Percentiles rank a stretch among this genome's conserved stretches.
Evolutionary conservation across 1,140 invertebrate genomes (phyloP).

Genomic region (Trachymyrmex septentrionalis): DNA sequence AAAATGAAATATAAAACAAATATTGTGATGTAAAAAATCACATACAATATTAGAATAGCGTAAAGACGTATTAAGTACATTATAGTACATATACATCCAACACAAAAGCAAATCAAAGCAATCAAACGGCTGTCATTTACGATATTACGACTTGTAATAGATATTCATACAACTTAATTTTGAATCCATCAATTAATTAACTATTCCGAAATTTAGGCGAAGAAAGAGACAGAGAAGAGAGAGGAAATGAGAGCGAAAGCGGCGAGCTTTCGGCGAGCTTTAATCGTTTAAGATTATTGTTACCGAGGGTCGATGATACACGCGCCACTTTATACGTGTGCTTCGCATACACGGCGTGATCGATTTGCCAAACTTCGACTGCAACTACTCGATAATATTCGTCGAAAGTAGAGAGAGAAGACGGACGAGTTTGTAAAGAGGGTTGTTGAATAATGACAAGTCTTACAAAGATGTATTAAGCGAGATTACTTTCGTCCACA

Average conservation of each 20-base stretch:
- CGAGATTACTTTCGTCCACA: slow-evolving; percentile 5
- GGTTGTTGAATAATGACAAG: slow-evolving; percentile 11
- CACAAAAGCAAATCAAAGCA: too few species aligned
- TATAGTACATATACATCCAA: too few species aligned
- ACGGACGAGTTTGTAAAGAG: slow-evolving; percentile 6
- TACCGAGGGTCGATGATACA: not conserved
- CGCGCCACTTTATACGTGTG: not conserved
- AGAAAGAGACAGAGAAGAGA: too few species aligned
- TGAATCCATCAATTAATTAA: too few species aligned
- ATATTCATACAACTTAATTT: too few species aligned
- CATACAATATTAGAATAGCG: too few species aligned
- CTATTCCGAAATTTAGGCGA: too few species aligned
- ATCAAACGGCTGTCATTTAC: too few species aligned
- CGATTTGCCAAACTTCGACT: slow-evolving; percentile 41
- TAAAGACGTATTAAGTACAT: too few species aligned
- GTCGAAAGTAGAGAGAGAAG: slow-evolving; percentile 26
- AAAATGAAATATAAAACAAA: too few species aligned
- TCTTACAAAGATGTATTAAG: slow-evolving; percentile 8
- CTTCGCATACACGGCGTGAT: not conserved
- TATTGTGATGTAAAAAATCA: too few species aligned
- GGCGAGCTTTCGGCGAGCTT: not conserved
- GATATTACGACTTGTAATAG: too few species aligned
- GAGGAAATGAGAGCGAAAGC: not conserved
- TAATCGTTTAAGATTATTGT: slow-evolving; percentile 14
- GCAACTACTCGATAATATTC: slow-evolving; percentile 32